Base-by-base conservation (phyloP, 1,140 invertebrate genomes). In the Saccostrea glomerata region DNA sequence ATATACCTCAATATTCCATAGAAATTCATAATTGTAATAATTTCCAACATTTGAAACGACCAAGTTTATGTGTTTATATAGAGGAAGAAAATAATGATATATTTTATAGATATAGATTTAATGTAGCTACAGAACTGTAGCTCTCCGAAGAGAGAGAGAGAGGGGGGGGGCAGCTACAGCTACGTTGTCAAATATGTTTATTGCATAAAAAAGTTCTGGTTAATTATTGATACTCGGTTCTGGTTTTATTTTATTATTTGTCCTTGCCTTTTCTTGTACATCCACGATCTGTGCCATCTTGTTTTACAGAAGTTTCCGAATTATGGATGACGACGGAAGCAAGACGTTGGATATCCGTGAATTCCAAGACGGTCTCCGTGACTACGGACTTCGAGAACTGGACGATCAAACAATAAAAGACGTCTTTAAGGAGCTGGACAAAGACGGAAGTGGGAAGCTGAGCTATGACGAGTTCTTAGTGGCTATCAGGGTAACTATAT, bases 311-410 rank as follows among this genome's bases (percentile, higher is more conserved):
- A 95, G 97, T 89, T 99, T 99, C 93, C 96, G 98, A 63, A 95
- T 97, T 82, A 98, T 99, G 97, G 98, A 99, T 93, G 97, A 98
- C 82, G 98, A 99, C 94, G 97, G 97, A 23, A 98, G 97, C 94
- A 97, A 97, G 92, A 96, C 96, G 66, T 94, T 99, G 40, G 97
- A 96, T 91, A 95, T 96, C 55, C 97, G 98, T 85, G 98, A 99
- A 94, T 98, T 99, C 92, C 94, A 95, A 3, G 96, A 96, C 94
- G 98, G 98, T 4, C 95, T 99, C 47, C 95, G 96, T 54, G 97
- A 98, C 89, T 96, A 96, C 12, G 98, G 97, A 3, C 93, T 99
- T 83, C 96, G 97, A 25, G 96, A 97, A 20, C n/a, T 95, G 5
- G 83, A 90, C 0, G 96, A 96, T 0, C 96, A 97, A 30, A 97